A percentile compares a stretch with the other conserved stretches of the same genome.
Evolutionary conservation across 2,797 vertebrate genomes (phyloP).

Genomic region (Otolemur crassicaudatus): DNA sequence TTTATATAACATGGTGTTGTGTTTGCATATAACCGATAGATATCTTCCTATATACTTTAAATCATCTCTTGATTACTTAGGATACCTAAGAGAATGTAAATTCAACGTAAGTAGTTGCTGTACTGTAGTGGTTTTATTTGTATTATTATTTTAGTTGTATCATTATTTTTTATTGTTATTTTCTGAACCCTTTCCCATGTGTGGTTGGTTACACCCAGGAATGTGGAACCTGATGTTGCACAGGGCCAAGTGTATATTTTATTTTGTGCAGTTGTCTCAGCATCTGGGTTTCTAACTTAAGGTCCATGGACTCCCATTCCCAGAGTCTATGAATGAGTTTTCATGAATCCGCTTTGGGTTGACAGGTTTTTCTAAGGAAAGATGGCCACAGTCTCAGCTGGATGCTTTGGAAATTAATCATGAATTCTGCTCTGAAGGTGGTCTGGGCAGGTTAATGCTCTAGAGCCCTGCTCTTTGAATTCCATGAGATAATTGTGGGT

Average conservation of each 20-base stretch:
- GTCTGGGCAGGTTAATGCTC: not conserved
- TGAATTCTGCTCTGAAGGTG: not conserved
- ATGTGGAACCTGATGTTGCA: not conserved
- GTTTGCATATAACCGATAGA: not conserved
- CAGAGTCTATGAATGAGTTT: not conserved
- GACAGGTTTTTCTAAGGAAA: not conserved
- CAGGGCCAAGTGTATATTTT: not conserved
- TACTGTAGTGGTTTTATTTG: not conserved
- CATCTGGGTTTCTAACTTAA: not conserved
- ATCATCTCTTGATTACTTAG: not conserved
- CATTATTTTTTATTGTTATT: not conserved
- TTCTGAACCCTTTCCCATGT: not conserved
- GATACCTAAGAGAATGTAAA: not conserved
- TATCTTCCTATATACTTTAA: not conserved
- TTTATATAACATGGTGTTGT: not conserved
- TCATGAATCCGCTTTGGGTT: not conserved
- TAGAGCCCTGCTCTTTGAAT: not conserved
- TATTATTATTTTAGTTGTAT: not conserved
- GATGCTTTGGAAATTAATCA: not conserved
- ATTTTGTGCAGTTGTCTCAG: not conserved
- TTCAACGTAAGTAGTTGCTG: not conserved
- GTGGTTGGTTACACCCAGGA: not conserved
- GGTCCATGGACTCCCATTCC: not conserved
- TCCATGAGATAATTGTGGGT: not conserved
- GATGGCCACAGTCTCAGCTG: not conserved